Conservation (phyloP, 2,113 vertebrate species). For the Notechis scutatus region DNA sequence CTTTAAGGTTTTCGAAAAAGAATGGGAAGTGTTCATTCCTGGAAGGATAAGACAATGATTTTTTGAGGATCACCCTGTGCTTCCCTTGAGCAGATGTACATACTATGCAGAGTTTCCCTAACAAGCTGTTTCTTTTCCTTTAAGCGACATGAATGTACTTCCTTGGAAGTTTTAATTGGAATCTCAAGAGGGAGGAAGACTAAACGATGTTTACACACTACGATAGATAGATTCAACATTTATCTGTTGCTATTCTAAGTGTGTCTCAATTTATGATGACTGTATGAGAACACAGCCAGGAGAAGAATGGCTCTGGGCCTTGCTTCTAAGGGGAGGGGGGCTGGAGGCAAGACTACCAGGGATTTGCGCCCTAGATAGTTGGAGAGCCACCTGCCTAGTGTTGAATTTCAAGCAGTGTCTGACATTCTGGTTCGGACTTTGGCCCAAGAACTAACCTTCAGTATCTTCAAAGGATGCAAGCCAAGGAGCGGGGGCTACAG, state of each 20-base stretch:
- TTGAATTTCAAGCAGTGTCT: neutral
- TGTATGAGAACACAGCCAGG: neutral
- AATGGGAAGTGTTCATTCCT: neutral
- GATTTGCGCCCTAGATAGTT: neutral
- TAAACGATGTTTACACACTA: neutral
- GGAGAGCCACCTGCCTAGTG: neutral
- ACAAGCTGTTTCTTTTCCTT: neutral
- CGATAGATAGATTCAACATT: neutral
- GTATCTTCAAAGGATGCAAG: neutral
- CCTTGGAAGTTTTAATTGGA: neutral
- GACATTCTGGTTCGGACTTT: neutral
- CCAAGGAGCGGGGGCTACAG: neutral
- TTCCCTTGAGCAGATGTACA: neutral
- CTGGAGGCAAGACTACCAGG: neutral
- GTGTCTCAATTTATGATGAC: neutral
- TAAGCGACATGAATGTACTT: neutral
- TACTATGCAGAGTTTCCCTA: neutral
- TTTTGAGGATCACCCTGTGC: neutral
- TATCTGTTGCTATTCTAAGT: neutral
- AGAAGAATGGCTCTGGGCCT: neutral
- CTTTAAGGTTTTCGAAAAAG: neutral
- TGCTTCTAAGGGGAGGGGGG: neutral
- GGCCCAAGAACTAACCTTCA: neutral
- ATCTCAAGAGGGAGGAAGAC: neutral
- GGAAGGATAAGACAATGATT: neutral